A percentile compares a stretch with the other conserved stretches of the same genome.
Conservation (phyloP, 2,888 invertebrate species). For the Ornithoptera alexandrae region DNA sequence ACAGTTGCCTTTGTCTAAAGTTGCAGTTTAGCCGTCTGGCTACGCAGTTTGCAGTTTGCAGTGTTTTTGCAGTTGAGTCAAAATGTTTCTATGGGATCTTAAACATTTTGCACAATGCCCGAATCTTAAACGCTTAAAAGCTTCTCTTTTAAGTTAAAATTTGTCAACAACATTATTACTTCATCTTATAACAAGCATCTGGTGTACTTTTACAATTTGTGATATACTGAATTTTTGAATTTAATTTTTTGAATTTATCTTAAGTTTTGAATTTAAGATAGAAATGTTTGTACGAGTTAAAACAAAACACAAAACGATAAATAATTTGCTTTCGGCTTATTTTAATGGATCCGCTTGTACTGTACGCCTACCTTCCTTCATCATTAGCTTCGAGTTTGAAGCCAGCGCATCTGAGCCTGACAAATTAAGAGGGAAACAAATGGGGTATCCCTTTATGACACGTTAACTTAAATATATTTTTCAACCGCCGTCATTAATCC, state of each 20-base stretch:
- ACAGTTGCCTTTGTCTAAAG: too few species aligned
- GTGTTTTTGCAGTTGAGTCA: too few species aligned
- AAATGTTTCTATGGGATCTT: too few species aligned
- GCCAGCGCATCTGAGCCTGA: background rate
- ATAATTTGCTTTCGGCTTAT: background rate
- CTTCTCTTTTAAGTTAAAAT: too few species aligned
- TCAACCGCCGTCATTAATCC: constrained; percentile 11
- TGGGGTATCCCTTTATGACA: background rate
- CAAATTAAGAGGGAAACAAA: constrained; percentile 1
- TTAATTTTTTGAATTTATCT: too few species aligned
- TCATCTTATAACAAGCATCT: too few species aligned
- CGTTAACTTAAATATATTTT: constrained; percentile 6
- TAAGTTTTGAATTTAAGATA: background rate
- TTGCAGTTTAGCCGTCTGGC: too few species aligned
- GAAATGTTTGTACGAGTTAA: background rate
- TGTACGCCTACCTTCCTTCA: background rate
- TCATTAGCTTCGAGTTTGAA: background rate
- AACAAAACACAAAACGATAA: background rate
- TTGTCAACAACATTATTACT: too few species aligned
- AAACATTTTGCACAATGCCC: too few species aligned
- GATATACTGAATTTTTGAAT: background rate
- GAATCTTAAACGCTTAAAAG: too few species aligned
- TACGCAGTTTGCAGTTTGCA: too few species aligned
- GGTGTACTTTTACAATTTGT: too few species aligned
- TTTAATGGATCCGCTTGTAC: background rate